These are phyloP conservation scores for Scartelaos histophorus DNA, from an alignment of 2,113 vertebrate species.

Conservation along the genomic window DNA sequence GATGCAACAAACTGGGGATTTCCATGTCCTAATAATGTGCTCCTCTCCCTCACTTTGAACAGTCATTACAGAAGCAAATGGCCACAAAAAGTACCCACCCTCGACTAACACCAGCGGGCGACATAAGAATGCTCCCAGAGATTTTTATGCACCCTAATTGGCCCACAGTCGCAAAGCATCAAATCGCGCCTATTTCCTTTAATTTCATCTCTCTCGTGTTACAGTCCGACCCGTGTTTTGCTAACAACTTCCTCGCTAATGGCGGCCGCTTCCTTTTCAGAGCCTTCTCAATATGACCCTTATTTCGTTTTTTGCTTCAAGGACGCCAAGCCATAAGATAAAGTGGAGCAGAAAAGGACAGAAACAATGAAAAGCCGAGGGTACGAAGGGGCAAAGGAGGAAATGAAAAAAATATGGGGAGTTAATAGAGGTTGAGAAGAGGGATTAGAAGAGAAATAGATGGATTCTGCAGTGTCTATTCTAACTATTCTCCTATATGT, in stretches of 20 bases:
- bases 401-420: conserved; percentile 49
- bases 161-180: conserved; percentile 29
- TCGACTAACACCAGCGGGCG: conserved; percentile 23
- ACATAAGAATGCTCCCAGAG: conserved; percentile 19
- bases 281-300: conserved; percentile 10
- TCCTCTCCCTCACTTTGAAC: conserved; percentile 43
- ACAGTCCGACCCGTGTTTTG: conserved; percentile 20
- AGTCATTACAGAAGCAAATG: conserved; percentile 53
- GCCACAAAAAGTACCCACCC: conserved; percentile 54
- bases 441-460: conserved; percentile 63
- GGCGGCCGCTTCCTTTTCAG: conserved; percentile 28
- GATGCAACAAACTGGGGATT: conserved; percentile 33
- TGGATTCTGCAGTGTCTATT: conserved; percentile 62
- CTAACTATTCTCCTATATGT: conserved; percentile 33
- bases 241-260: conserved; percentile 40
- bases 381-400: conserved; percentile 37
- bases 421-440: conserved; percentile 63
- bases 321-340: conserved; percentile 48
- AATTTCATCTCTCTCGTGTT: conserved; percentile 32
- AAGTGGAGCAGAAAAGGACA: conserved; percentile 30
- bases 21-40: conserved; percentile 44
- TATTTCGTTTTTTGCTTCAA: conserved; percentile 33
- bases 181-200: conserved; percentile 27
- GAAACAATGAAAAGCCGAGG: conserved; percentile 56
- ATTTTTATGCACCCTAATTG: conserved; percentile 52